A percentile compares a stretch with the other conserved stretches of the same genome.
phyloP scores from a whole-genome alignment of 2,113 vertebrate genomes.

The Austrofundulus limnaeus region DNA sequence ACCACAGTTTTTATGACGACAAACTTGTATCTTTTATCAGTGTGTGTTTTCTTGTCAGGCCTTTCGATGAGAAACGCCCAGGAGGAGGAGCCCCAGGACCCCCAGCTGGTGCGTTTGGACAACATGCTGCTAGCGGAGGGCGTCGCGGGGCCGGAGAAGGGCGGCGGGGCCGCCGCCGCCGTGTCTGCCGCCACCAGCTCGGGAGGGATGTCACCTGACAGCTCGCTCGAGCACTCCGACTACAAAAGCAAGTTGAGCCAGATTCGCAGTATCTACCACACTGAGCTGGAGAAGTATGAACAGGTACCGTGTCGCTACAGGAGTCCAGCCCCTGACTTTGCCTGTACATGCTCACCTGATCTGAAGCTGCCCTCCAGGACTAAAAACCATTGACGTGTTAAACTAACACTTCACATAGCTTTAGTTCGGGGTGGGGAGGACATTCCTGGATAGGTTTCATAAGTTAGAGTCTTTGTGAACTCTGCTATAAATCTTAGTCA shows the following conservation, averaged over 20 bases:
- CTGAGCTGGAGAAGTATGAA: constrained; percentile 93
- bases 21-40: too few species aligned
- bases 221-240: constrained; percentile 91
- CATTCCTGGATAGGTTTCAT: neutral
- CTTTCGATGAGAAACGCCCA: constrained; percentile 88
- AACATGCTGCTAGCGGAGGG: constrained; percentile 94
- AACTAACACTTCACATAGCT: constrained; percentile 16
- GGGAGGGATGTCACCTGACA: constrained; percentile 88
- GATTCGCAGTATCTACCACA: constrained; percentile 93
- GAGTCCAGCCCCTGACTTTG: constrained; percentile 47
- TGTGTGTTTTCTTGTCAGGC: constrained; percentile 67
- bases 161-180: constrained; percentile 86
- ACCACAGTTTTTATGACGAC: too few species aligned
- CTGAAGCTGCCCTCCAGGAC: constrained; percentile 43
- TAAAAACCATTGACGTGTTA: constrained; percentile 43
- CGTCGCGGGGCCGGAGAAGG: constrained; percentile 90
- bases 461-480: neutral
- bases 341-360: constrained; percentile 56
- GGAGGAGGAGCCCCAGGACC: constrained; percentile 90
- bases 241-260: constrained; percentile 94
- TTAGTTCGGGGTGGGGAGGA: neutral
- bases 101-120: constrained; percentile 90
- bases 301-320: constrained; percentile 82
- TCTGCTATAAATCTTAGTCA: neutral
- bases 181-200: constrained; percentile 89